These are phyloP conservation scores for Heterodera filipjevi DNA, from an alignment of 2,888 invertebrate species.

Conservation along the genomic window DNA sequence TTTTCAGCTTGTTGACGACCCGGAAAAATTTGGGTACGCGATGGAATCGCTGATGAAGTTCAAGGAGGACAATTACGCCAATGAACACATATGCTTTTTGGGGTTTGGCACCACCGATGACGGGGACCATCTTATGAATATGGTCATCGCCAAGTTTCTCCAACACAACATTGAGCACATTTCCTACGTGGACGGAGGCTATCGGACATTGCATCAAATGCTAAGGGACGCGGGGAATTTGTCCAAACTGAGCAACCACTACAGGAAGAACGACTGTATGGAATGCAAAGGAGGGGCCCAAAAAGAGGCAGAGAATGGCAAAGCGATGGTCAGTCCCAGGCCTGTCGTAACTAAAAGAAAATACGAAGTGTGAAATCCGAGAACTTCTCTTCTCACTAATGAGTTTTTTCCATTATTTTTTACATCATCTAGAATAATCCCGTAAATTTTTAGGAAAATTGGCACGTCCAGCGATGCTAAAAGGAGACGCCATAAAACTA, in stretches of 20 bases:
- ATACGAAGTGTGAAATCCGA: too few species aligned
- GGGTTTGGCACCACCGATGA: conserved; percentile 86
- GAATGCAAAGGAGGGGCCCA: conserved; percentile 71
- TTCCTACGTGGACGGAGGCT: conserved; percentile 88
- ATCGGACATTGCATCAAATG: conserved; percentile 73
- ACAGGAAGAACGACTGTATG: conserved; percentile 77
- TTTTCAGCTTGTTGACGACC: conserved; percentile 86
- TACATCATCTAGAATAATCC: too few species aligned
- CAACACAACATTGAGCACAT: conserved; percentile 91
- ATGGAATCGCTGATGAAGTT: conserved; percentile 87
- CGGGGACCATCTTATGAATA: conserved; percentile 68
- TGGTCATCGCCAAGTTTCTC: conserved; percentile 95
- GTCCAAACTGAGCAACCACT: conserved; percentile 82
- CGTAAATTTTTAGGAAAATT: too few species aligned
- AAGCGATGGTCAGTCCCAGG: conserved; percentile 41
- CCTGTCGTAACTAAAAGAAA: too few species aligned
- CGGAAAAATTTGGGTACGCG: conserved; percentile 88
- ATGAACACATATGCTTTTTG: conserved; percentile 75
- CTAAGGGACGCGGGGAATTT: conserved; percentile 78
- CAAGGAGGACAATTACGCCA: conserved; percentile 76
- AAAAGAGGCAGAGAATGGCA: conserved; percentile 18
- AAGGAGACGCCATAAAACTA: too few species aligned
- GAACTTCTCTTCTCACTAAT: too few species aligned
- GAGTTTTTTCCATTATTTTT: too few species aligned
- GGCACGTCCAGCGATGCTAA: too few species aligned